phyloP scores from a whole-genome alignment of 2,113 vertebrate genomes.

The Sciurus niger region DNA sequence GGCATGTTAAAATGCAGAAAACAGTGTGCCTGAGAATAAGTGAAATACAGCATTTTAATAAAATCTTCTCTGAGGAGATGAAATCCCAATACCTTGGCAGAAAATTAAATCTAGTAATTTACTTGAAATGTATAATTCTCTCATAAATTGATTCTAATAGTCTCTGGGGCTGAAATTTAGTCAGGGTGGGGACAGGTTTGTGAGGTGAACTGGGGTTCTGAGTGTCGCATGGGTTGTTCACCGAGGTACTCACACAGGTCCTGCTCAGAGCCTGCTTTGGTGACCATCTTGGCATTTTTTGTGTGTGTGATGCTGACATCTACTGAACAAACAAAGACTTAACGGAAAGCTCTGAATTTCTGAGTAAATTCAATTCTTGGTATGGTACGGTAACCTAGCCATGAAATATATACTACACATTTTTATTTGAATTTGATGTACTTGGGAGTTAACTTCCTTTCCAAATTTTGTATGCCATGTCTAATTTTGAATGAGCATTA shows the following conservation, averaged over 20 bases:
- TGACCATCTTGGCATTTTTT: not conserved
- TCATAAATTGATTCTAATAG: not conserved
- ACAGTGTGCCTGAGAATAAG: not conserved
- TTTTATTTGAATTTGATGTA: conserved; percentile 34
- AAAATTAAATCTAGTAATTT: conserved; percentile 19
- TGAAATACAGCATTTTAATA: not conserved
- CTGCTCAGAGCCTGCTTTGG: accelerated
- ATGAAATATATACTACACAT: not conserved
- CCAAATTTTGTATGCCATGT: not conserved
- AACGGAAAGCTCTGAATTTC: not conserved
- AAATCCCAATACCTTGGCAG: not conserved
- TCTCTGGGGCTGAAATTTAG: not conserved
- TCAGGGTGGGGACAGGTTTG: not conserved
- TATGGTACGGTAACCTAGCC: not conserved
- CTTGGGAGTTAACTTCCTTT: not conserved
- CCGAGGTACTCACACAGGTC: not conserved
- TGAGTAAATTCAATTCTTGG: not conserved
- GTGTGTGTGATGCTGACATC: conserved; percentile 66
- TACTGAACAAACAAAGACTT: conserved; percentile 55
- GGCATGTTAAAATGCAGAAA: not conserved
- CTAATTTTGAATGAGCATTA: not conserved
- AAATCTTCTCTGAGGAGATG: not conserved
- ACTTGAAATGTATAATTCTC: conserved; percentile 19
- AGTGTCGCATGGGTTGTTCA: not conserved
- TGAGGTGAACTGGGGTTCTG: not conserved